Conservation (phyloP, 2,797 vertebrate genomes). For the Acipenser oxyrinchus region DNA sequence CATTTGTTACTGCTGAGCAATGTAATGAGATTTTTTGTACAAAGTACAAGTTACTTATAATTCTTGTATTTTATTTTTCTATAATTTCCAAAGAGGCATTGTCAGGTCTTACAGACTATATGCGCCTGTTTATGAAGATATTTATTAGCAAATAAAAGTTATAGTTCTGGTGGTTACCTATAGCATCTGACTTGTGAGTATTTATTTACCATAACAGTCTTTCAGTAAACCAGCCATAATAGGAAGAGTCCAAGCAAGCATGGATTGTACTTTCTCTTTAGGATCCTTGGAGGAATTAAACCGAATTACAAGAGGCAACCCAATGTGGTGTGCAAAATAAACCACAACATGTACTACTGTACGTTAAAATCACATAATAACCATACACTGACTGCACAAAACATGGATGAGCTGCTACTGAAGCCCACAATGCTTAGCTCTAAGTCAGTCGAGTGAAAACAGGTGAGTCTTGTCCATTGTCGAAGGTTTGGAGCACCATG, state of each 20-base stretch:
- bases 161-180: slow-evolving; percentile 71
- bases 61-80: slow-evolving; percentile 98
- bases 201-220: slow-evolving; percentile 19
- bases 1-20: slow-evolving; percentile 91
- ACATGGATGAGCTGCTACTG: too few relatives aligned
- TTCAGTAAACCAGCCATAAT: slow-evolving; percentile 19
- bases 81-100: slow-evolving; percentile 94
- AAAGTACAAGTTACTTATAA: slow-evolving; percentile 93
- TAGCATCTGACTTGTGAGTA: slow-evolving; percentile 37
- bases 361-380: too few relatives aligned
- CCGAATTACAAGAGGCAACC: too few relatives aligned
- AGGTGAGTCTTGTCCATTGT: too few relatives aligned
- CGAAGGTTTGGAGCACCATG: too few relatives aligned
- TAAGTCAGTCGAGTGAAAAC: too few relatives aligned
- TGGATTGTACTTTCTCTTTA: too few relatives aligned
- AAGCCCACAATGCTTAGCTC: too few relatives aligned
- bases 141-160: slow-evolving; percentile 94
- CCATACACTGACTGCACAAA: too few relatives aligned
- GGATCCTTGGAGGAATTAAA: too few relatives aligned
- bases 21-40: slow-evolving; percentile 91
- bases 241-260: not conserved
- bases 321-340: too few relatives aligned
- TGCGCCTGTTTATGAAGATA: slow-evolving; percentile 83
- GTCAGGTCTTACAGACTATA: slow-evolving; percentile 86
- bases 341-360: too few relatives aligned